phyloP scores from a whole-genome alignment of 2,797 vertebrate genomes.

The Petrocephalus schoutedeni region DNA sequence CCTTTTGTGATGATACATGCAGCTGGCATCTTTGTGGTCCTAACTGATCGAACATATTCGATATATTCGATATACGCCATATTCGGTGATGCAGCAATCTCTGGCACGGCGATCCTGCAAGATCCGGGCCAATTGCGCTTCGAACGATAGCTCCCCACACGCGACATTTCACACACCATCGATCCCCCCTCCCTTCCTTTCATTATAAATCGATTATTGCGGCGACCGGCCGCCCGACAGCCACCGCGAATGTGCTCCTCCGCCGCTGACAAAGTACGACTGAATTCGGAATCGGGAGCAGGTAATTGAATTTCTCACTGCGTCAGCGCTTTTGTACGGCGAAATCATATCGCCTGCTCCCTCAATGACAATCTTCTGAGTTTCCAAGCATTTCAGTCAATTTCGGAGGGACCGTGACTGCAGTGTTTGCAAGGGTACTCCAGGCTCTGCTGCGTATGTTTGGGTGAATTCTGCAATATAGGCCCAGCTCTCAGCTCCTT shows the following conservation, averaged over 20 bases:
- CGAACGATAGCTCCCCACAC: conserved; percentile 63
- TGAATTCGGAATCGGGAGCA: conserved; percentile 68
- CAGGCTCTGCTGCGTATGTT: neutral
- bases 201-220: conserved; percentile 82
- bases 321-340: neutral
- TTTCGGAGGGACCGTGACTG: neutral
- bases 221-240: conserved; percentile 72
- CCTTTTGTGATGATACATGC: too few species aligned
- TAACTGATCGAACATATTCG: conserved; percentile 47
- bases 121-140: conserved; percentile 78
- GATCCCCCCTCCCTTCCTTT: conserved; percentile 79
- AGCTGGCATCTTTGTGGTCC: conserved; percentile 9
- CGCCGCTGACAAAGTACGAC: conserved; percentile 69
- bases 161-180: conserved; percentile 82
- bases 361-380: neutral
- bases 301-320: conserved; percentile 60
- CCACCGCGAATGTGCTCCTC: conserved; percentile 76
- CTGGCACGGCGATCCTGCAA: conserved; percentile 76
- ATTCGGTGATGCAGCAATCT: conserved; percentile 73
- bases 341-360: neutral
- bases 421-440: neutral
- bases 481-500: neutral
- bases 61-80: conserved; percentile 39
- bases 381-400: neutral
- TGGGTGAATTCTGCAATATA: neutral